Conservation (phyloP, 2,888 invertebrate genomes). For the Catocala nupta region DNA sequence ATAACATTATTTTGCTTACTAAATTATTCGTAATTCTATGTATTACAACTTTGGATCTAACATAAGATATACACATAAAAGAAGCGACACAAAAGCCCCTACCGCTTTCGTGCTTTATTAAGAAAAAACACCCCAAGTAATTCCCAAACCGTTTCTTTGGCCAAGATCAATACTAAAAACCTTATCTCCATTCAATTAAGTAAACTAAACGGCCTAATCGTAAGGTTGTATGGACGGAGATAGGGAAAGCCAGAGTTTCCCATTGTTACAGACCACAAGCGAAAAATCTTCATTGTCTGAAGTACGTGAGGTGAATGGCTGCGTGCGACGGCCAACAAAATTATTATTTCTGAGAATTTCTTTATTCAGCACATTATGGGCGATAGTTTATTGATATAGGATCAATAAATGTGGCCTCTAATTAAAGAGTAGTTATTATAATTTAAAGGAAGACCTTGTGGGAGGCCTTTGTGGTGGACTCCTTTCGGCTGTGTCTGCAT, state of each 20-base stretch:
- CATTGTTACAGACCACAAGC: constrained; percentile 57
- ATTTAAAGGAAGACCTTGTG: neutral
- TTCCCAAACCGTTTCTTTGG: constrained; percentile 1
- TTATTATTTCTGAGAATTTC: constrained; percentile 72
- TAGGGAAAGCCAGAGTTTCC: constrained; percentile 55
- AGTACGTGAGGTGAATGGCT: constrained; percentile 74
- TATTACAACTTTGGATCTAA: too few relatives aligned
- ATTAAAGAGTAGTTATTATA: neutral
- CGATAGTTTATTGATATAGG: constrained; percentile 38
- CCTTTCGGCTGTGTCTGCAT: too few relatives aligned
- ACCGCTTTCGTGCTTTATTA: too few relatives aligned
- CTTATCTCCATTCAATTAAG: constrained; percentile 49
- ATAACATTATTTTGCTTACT: too few relatives aligned
- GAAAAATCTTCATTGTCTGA: constrained; percentile 76
- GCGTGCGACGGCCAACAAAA: constrained; percentile 67
- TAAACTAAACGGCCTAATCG: constrained; percentile 42
- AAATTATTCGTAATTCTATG: too few relatives aligned
- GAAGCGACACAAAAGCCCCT: too few relatives aligned
- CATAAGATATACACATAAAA: too few relatives aligned
- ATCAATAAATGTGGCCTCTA: constrained; percentile 45
- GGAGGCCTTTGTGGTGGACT: neutral
- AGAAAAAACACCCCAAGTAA: neutral
- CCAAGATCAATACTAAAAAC: constrained; percentile 30
- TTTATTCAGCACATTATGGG: constrained; percentile 62
- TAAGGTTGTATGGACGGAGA: constrained; percentile 30